Base-by-base conservation (phyloP, 2,113 vertebrate species). In the Chaetorhynchus papuensis region DNA sequence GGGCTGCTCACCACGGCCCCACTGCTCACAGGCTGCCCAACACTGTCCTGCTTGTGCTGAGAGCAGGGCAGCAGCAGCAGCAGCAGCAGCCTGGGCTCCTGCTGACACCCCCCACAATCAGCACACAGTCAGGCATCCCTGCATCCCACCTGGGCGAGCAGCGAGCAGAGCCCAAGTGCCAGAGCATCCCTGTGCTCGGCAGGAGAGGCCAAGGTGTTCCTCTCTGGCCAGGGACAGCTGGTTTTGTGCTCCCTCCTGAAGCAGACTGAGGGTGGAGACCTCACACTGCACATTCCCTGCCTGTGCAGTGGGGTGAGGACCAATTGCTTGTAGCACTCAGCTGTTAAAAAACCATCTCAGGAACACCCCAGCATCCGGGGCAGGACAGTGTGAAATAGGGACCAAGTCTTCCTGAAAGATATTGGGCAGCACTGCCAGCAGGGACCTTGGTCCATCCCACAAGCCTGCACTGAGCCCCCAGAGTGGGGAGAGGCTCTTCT, bases 51-150 rank as follows among this genome's bases (percentile, higher is more conserved):
- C 35, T 35, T 6, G 13, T 45, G 70, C 77, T 59, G 52, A 52
- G 77, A 23, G 4, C 11, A 57, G 42, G 14, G 31, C 24, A 66
- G 52, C 0, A 9, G 28, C 41, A 87, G 56, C 53, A 81, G 39
- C 39, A 44, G 45, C 21, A 49, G 47, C 47, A 49, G 75, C 89
- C 45, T 41, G 18, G 3, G 59, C 49, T 49, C 49, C 44, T 35
- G 37, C 45, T 83, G 57, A 3, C 37, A n/a, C 13, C 22, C 68
- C 27, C 39, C 37, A 28, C 15, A 33, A 2, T 1, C 5, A 22
- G 16, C 44, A 11, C 49, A 11, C 4, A 5, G 5, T 4, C 52
- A 24, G 2, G 2, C 1, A 10, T 30, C 30, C n/a, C 20, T 60
- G 69, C 20, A 31, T 11, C 53, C 57, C 57, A 23, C 37, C 72